Percentiles rank a stretch among this genome's conserved stretches.
These are phyloP conservation scores for Trochalopteron elliotii DNA, from an alignment of 2,113 vertebrate species.

Conservation along the genomic window DNA sequence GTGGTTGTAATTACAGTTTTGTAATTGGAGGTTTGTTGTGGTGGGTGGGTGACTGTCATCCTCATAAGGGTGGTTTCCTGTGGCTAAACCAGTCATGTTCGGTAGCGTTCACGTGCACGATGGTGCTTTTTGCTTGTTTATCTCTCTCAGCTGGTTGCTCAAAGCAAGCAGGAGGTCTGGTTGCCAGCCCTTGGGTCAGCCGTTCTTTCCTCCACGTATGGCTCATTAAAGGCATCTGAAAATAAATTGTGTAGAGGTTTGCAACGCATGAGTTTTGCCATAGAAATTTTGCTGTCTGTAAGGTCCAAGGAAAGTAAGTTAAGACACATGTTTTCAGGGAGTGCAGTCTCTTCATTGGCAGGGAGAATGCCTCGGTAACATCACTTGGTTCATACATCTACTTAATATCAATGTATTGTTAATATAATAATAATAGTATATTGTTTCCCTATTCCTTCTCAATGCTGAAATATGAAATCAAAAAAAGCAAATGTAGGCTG, in stretches of 20 bases:
- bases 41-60: background rate
- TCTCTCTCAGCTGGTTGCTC: background rate
- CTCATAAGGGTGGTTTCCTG: background rate
- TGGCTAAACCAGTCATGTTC: background rate
- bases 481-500: background rate
- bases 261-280: background rate
- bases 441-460: background rate
- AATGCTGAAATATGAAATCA: background rate
- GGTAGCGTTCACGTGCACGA: fast-evolving
- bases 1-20: background rate
- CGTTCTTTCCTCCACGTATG: background rate
- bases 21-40: background rate
- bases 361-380: background rate
- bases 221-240: background rate
- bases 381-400: background rate
- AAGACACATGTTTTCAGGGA: background rate
- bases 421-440: background rate
- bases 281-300: background rate
- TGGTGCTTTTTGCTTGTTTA: background rate
- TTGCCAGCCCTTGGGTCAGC: background rate
- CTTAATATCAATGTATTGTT: background rate
- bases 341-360: background rate
- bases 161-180: background rate
- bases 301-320: background rate
- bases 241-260: background rate